Evolutionary conservation across 2,797 vertebrate species (phyloP).

Genomic region (Petrocephalus sullivani): DNA sequence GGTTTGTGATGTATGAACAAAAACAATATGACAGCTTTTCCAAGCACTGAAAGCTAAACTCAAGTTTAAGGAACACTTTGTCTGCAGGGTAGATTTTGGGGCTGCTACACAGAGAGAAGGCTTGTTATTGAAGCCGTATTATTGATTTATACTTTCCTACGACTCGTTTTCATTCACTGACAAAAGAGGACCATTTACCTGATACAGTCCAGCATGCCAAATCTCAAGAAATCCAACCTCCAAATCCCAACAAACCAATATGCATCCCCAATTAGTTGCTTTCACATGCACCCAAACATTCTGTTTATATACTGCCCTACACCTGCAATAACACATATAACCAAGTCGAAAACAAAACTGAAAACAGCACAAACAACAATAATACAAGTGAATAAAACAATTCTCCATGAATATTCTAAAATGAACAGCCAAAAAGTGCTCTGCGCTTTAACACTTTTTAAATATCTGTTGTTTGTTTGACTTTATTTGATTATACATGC

Average conservation of each 20-base stretch:
- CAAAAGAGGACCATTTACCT: not conserved
- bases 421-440: not conserved
- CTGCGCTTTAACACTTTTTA: not conserved
- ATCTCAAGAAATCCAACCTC: not conserved
- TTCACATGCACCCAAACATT: not conserved
- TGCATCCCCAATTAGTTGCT: not conserved
- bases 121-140: not conserved
- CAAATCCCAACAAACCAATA: not conserved
- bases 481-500: not conserved
- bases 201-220: not conserved
- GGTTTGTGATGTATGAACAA: slow-evolving; percentile 28
- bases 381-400: not conserved
- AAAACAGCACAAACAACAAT: not conserved
- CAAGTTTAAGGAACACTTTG: slow-evolving; percentile 16
- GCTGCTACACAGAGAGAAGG: not conserved
- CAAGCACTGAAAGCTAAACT: slow-evolving; percentile 17
- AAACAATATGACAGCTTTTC: slow-evolving; percentile 20
- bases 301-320: not conserved
- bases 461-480: not conserved
- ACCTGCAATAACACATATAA: not conserved
- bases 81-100: not conserved
- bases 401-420: not conserved
- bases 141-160: not conserved
- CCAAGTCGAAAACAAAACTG: not conserved
- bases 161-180: not conserved